Base-by-base conservation (phyloP, 1,140 invertebrate species). In the Cardiocondyla obscurior region DNA sequence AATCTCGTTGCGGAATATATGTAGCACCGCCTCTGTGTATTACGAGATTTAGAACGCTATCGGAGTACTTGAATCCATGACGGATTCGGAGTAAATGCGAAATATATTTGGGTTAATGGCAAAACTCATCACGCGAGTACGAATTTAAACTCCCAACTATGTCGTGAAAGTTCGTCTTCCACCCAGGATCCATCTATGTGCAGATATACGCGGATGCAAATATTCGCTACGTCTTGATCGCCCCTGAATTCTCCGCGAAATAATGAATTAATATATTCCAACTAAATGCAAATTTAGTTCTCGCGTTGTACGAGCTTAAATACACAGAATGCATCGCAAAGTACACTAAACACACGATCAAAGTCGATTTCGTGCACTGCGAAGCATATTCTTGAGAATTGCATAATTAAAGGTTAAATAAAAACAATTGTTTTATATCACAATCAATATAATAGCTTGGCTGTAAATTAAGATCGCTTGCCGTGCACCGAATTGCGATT, bases 41-140 rank as follows among this genome's bases (percentile, higher is more conserved):
- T 53, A 55, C 12, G 33, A 53, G 16, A 69, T 25, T 69, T 55
- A 16, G 62, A 69, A 30, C 30, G 46, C 16, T 77, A 51, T 65
- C 30, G 22, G 3, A 39, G 7, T 42, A 55, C n/a, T 55, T 19
- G 16, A 53, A 77, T 65, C 33, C 44, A 51, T 65, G 44, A 10
- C 10, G 19, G n/a, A 51, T 77, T 67, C 6, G 25, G 36, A 55
- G 33, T 67, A 79, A 69, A 79, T 69, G 46, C 62, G 62, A 69
- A 69, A 79, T 79, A 79, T 79, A 79, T 79, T 79, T 69, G 46
- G 62, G 74, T 79, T 79, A 79, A 79, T 79, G 62, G 74, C 46
- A 79, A 79, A 79, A 79, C 74, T 79, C 62, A 69, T 79, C 74
- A 69, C 36, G 33, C 62, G 62, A 69, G 19, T 53, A 67, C 62